phyloP scores from a whole-genome alignment of 2,113 vertebrate species.

The Pristiophorus japonicus region DNA sequence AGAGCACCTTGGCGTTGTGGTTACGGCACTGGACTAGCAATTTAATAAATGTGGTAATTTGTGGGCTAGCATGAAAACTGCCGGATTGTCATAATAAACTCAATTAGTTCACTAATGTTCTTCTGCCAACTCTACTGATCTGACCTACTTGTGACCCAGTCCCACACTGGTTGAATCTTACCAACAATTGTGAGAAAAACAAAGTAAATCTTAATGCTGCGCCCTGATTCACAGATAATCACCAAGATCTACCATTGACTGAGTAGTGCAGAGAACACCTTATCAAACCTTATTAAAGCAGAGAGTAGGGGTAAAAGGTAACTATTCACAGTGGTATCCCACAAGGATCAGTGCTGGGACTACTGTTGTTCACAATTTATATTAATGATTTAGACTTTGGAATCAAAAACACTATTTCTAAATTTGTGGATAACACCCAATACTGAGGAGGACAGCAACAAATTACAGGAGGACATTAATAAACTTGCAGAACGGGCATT shows the following conservation, averaged over 20 bases:
- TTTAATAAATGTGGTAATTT: background rate
- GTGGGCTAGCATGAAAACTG: background rate
- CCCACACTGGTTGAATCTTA: background rate
- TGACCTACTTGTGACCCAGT: background rate
- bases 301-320: no score
- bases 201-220: background rate
- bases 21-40: background rate
- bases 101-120: background rate
- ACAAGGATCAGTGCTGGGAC: no score
- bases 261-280: background rate
- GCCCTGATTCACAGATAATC: background rate
- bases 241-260: background rate
- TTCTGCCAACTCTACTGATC: background rate
- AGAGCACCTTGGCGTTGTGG: background rate
- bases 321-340: no score
- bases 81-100: background rate
- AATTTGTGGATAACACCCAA: no score
- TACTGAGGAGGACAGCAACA: no score
- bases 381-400: no score
- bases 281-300: no score
- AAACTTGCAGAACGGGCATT: no score
- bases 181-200: background rate
- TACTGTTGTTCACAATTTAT: no score
- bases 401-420: no score
- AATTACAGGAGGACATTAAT: no score